Conservation (phyloP, 2,797 vertebrate species). For the Ptychobarbus kaznakovi region DNA sequence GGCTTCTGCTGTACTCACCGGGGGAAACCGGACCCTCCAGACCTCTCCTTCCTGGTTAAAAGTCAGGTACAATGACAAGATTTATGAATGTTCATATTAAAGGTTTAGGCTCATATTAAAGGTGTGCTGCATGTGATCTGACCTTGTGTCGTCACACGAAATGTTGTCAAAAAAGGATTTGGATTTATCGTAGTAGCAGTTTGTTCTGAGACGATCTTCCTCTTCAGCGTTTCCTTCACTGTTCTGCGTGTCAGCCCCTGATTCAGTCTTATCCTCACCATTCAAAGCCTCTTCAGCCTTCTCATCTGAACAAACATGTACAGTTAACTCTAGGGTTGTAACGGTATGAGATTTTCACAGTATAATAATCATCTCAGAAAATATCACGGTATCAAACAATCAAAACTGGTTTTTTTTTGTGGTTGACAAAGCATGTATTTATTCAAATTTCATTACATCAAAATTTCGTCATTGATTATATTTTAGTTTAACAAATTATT, state of each 20-base stretch:
- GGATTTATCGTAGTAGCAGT: slow-evolving; percentile 96
- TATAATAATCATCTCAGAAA: no score
- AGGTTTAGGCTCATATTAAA: not conserved
- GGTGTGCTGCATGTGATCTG: slow-evolving; percentile 40
- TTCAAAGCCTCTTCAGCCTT: slow-evolving; percentile 91
- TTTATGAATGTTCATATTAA: not conserved
- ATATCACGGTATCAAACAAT: no score
- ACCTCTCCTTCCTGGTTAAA: slow-evolving; percentile 71
- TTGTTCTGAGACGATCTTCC: slow-evolving; percentile 84
- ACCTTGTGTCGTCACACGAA: slow-evolving; percentile 92
- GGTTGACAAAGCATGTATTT: no score
- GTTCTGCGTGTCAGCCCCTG: slow-evolving; percentile 87
- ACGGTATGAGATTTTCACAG: no score
- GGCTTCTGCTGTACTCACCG: slow-evolving; percentile 55
- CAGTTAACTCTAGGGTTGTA: no score
- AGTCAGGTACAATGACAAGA: not conserved
- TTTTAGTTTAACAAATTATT: no score
- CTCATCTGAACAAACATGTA: slow-evolving; percentile 81
- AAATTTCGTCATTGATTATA: no score
- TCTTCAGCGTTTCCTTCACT: slow-evolving; percentile 88
- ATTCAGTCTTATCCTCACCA: slow-evolving; percentile 90
- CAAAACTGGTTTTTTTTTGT: no score
- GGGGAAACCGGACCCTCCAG: slow-evolving; percentile 60
- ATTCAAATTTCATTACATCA: no score
- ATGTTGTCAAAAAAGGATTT: slow-evolving; percentile 99